These are phyloP conservation scores for Metaphire vulgaris DNA, from an alignment of 1,140 invertebrate genomes.

Conservation along the genomic window DNA sequence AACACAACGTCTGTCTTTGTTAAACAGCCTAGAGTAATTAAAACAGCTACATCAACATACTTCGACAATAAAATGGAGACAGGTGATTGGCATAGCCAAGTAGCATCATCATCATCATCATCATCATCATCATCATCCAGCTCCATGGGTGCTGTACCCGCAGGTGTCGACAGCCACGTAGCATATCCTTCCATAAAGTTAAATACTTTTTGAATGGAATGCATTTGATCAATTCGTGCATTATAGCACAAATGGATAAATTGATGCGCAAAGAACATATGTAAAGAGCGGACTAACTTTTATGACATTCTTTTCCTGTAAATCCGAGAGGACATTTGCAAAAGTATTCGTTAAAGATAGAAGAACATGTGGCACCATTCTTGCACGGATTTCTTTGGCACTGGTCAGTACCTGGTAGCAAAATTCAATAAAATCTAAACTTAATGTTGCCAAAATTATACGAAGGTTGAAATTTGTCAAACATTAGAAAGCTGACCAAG, in stretches of 20 bases:
- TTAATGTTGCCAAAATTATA: not conserved
- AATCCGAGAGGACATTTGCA: constrained; percentile 19
- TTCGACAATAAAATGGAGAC: not conserved
- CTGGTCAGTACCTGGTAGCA: constrained; percentile 11
- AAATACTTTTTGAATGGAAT: no score
- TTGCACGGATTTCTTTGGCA: constrained; percentile 26
- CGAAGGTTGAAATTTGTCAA: no score
- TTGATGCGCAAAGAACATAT: not conserved
- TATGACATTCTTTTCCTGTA: constrained; percentile 23
- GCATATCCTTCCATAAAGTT: no score
- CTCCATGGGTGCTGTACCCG: no score
- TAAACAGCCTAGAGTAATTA: constrained; percentile 36
- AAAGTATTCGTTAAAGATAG: constrained; percentile 16
- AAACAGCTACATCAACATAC: not conserved
- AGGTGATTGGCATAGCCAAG: not conserved
- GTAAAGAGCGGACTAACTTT: no score
- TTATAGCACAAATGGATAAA: not conserved
- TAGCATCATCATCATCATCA: no score
- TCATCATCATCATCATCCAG: no score
- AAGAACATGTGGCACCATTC: constrained; percentile 17
- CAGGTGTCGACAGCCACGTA: no score
- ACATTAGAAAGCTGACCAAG: no score
- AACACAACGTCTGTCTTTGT: constrained; percentile 17
- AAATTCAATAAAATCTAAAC: not conserved
- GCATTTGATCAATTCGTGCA: not conserved